These are phyloP conservation scores for Paramacrobiotus metropolitanus DNA, from an alignment of 1,140 invertebrate species.

Conservation along the genomic window DNA sequence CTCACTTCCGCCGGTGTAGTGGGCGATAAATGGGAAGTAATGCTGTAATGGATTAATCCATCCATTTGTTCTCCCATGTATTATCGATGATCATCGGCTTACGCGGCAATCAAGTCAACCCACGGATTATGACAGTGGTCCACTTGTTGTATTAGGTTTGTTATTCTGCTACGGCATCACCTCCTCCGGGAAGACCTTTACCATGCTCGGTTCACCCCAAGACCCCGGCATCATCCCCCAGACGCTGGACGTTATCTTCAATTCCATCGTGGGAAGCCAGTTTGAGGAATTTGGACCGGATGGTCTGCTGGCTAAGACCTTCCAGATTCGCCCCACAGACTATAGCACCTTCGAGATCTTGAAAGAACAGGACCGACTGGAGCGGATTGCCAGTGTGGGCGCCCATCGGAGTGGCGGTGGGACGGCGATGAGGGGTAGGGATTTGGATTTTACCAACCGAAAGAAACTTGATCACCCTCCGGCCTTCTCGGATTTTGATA, in stretches of 20 bases:
- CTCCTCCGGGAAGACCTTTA: constrained; percentile 80
- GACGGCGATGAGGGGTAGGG: constrained; percentile 15
- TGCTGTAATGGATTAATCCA: neutral
- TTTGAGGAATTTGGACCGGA: no score
- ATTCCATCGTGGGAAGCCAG: constrained; percentile 43
- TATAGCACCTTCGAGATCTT: constrained; percentile 81
- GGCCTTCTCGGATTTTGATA: constrained; percentile 40
- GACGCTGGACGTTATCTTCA: constrained; percentile 71
- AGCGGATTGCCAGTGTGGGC: no score
- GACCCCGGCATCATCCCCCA: constrained; percentile 59
- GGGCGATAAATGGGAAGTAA: neutral
- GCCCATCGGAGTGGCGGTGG: no score
- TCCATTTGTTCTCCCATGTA: neutral
- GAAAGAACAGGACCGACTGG: constrained; percentile 27
- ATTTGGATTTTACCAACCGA: constrained; percentile 11
- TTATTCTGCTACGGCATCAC: constrained; percentile 90
- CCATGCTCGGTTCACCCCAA: constrained; percentile 46
- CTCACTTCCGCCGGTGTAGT: neutral
- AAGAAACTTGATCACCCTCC: constrained; percentile 28
- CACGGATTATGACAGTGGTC: neutral
- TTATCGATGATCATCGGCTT: no score
- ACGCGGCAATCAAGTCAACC: no score
- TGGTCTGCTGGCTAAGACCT: constrained; percentile 28
- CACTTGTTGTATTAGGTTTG: constrained; percentile 25
- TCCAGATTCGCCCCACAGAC: constrained; percentile 67